Base-by-base conservation (phyloP, 1,140 invertebrate genomes). In the Gryon sp. region DNA sequence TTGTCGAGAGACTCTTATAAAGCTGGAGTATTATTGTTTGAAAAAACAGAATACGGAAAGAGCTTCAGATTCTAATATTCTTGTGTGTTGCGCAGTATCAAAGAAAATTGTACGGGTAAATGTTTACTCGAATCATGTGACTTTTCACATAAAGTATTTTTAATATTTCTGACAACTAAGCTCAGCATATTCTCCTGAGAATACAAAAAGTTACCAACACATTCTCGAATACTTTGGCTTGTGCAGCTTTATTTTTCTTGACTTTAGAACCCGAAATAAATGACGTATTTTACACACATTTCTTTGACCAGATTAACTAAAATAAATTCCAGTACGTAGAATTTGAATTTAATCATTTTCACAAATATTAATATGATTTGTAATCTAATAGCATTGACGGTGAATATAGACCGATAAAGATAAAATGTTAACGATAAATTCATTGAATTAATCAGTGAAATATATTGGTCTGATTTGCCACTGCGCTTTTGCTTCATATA, bases 141-240 rank as follows among this genome's bases (percentile, higher is more conserved):
- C 48, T 75, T 40, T 32, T 74, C 60, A 45, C 60, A 43, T 30
- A 52, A 18, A 66, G 60, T 70, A 68, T 66, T 75, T 68, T 78
- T 76, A 80, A 80, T 76, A 50, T 62, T 78, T 79, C 65, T 30
- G 72, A 68, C 63, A 80, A 81, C 80, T 77, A 52, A 14, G 34
- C 52, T 52, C 32, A 45, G 40, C 52, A 57, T 40, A 28, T 38
- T 48, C 34, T 18, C 30, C 34, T 20, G 2, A 1, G n/a, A 30
- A 60, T n/a, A 26, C 19, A 15, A 12, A 18, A 41, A 14, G 20
- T 52, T 18, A 38, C 36, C 0, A 19, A 40, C 59, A 41, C 34
- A 63, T 63, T 48, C 46, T 52, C 19, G 15, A 63, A 63, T 32
- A 16, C 41, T 46, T 20, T 7, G 4, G 16, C 45, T 63, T 36